Percentiles rank a stretch among this genome's conserved stretches.
These are phyloP conservation scores for Vesta saturnalis DNA, from an alignment of 2,888 invertebrate genomes.

Conservation along the genomic window DNA sequence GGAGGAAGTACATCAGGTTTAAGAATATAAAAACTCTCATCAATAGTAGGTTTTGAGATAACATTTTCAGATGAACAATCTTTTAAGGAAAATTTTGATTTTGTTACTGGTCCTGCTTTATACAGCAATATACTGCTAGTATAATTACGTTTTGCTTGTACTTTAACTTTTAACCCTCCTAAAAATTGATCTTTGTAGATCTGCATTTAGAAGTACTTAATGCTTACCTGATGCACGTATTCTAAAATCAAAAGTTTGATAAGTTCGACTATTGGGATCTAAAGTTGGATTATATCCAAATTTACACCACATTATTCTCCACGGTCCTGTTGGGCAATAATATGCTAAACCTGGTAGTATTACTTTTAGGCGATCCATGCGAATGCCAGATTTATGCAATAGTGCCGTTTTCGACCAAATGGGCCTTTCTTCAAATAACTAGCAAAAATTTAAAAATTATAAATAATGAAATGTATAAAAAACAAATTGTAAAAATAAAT, in stretches of 20 bases:
- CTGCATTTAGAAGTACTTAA: neutral
- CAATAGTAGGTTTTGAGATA: slow-evolving; percentile 48
- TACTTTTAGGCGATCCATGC: slow-evolving; percentile 73
- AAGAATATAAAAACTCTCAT: slow-evolving; percentile 68
- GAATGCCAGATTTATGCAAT: slow-evolving; percentile 70
- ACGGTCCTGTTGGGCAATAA: slow-evolving; percentile 90
- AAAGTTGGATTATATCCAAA: slow-evolving; percentile 93
- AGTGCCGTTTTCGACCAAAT: slow-evolving; percentile 89
- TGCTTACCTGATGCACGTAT: slow-evolving; percentile 69
- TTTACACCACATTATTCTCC: slow-evolving; percentile 90
- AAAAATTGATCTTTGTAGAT: no score
- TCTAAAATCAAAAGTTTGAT: slow-evolving; percentile 90
- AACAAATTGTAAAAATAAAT: no score
- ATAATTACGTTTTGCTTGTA: slow-evolving; percentile 65
- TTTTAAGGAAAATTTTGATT: slow-evolving; percentile 37
- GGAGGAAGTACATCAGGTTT: slow-evolving; percentile 80
- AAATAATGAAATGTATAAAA: no score
- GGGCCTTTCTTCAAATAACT: slow-evolving; percentile 87
- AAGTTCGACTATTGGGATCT: slow-evolving; percentile 79
- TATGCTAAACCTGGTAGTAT: slow-evolving; percentile 86
- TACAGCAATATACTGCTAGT: slow-evolving; percentile 55
- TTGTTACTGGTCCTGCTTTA: slow-evolving; percentile 56
- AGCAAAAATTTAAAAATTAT: slow-evolving; percentile 45
- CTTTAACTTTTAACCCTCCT: slow-evolving; percentile 65
- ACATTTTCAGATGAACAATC: slow-evolving; percentile 45